Conservation (phyloP, 2,797 vertebrate species). For the Sebastes cheni region DNA sequence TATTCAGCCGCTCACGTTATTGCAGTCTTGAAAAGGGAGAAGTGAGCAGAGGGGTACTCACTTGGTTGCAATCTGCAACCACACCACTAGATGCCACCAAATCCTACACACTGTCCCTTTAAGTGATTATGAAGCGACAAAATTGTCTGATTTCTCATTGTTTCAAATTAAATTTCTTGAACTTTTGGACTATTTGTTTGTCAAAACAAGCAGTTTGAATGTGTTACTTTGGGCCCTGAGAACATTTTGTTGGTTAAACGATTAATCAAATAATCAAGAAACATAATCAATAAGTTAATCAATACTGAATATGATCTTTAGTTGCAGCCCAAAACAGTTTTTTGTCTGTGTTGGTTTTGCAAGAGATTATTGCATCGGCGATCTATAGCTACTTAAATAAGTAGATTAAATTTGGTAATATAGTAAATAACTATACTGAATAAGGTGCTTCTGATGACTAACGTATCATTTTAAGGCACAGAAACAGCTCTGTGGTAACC, state of each 20-base stretch:
- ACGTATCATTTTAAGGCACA: slow-evolving; percentile 69
- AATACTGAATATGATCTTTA: background rate
- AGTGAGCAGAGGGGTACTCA: too few species aligned
- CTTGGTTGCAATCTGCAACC: too few species aligned
- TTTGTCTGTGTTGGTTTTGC: background rate
- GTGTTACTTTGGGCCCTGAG: background rate
- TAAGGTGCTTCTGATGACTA: slow-evolving; percentile 59
- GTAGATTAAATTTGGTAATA: background rate
- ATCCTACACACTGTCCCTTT: too few species aligned
- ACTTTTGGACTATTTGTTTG: background rate
- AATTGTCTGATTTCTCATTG: background rate
- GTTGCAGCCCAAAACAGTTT: background rate
- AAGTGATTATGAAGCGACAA: background rate
- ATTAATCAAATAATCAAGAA: background rate
- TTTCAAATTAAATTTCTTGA: background rate
- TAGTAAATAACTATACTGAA: background rate
- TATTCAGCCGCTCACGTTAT: too few species aligned
- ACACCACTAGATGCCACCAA: too few species aligned
- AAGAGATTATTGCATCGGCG: background rate
- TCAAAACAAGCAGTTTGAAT: background rate
- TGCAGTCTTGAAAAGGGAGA: too few species aligned
- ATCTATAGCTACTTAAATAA: background rate
- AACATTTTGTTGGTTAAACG: background rate
- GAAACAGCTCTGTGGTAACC: slow-evolving; percentile 30
- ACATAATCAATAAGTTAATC: background rate